These are phyloP conservation scores for Lepidurus apus DNA, from an alignment of 1,140 invertebrate genomes.

Conservation along the genomic window DNA sequence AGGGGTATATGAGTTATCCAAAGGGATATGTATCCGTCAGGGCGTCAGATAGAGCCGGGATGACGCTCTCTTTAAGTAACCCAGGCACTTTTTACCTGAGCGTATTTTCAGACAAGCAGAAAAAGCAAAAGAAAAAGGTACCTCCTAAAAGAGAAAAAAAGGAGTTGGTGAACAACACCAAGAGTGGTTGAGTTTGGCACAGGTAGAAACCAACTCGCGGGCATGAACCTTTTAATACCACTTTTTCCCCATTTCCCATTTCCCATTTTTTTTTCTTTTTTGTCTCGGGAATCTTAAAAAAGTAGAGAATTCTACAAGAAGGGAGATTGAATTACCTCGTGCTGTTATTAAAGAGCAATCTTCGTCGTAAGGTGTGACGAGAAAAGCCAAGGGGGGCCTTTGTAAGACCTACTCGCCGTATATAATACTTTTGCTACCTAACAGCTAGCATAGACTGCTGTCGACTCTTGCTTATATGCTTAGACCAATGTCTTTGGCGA, in stretches of 20 bases:
- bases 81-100: too few relatives aligned
- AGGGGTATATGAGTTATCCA: too few relatives aligned
- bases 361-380: conserved; percentile 21
- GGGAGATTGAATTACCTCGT: conserved; percentile 9
- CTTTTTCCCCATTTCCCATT: background rate
- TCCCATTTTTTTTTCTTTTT: too few relatives aligned
- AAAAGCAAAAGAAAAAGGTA: too few relatives aligned
- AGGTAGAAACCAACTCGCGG: background rate
- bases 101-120: too few relatives aligned
- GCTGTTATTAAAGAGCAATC: conserved; percentile 22
- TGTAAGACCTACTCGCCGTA: conserved; percentile 9
- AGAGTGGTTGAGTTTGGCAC: background rate
- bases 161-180: too few relatives aligned
- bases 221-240: conserved; percentile 10
- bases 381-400: conserved; percentile 20
- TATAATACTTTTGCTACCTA: background rate
- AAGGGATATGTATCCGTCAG: too few relatives aligned
- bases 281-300: background rate
- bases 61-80: too few relatives aligned
- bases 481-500: too few relatives aligned
- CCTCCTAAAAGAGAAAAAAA: too few relatives aligned
- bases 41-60: too few relatives aligned
- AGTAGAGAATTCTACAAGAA: background rate
- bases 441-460: background rate
- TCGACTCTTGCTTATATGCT: background rate